Evolutionary conservation across 2,113 vertebrate species (phyloP).

Genomic region (Oncorhynchus keta): DNA sequence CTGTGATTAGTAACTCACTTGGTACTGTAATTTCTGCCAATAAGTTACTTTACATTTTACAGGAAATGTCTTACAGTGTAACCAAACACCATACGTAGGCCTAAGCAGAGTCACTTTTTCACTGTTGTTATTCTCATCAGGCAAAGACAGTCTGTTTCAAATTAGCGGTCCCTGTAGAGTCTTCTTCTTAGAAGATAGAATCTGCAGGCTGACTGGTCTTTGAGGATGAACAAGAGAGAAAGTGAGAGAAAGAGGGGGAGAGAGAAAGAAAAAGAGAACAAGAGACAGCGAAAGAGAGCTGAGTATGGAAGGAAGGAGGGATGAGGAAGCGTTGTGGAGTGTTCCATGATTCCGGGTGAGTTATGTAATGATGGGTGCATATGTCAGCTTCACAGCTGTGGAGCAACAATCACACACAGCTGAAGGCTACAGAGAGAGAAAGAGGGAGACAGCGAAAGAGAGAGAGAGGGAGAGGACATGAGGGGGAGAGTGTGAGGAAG

Average conservation of each 20-base stretch:
- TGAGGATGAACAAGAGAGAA: neutral
- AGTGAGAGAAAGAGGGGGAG: neutral
- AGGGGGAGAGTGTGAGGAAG: neutral
- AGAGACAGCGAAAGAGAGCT: too few species aligned
- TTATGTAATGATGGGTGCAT: conserved; percentile 67
- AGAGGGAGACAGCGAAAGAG: neutral
- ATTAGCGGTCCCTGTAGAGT: neutral
- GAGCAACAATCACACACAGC: conserved; percentile 61
- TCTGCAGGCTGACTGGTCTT: neutral
- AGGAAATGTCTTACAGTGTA: too few species aligned
- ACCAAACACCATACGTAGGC: neutral
- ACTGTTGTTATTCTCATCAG: neutral
- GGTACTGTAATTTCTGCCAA: too few species aligned
- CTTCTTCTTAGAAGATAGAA: neutral
- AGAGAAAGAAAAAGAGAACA: too few species aligned
- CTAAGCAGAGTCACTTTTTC: neutral
- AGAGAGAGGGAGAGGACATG: neutral
- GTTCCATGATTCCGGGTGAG: conserved; percentile 59
- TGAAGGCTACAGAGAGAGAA: conserved; percentile 35
- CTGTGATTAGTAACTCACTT: too few species aligned
- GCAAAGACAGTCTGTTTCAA: neutral
- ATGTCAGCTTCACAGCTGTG: conserved; percentile 59
- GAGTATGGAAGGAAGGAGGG: too few species aligned
- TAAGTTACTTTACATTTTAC: too few species aligned
- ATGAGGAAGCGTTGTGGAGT: conserved; percentile 26